Percentiles rank a stretch among this genome's conserved stretches.
phyloP scores from a whole-genome alignment of 2,797 vertebrate species.

The Aratinga solstitialis region DNA sequence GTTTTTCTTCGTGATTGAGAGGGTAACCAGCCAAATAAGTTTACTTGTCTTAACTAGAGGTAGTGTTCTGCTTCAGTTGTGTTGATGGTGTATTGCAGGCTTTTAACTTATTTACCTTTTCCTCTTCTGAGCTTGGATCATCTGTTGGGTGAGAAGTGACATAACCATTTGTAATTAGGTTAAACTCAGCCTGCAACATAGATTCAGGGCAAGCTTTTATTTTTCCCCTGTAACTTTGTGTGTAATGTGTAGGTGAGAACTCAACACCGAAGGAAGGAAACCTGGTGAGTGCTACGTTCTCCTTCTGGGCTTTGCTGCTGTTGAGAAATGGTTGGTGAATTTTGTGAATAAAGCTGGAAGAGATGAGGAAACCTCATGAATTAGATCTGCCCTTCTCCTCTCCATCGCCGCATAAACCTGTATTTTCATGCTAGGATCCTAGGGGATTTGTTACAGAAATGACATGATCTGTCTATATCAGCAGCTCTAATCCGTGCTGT shows the following conservation, averaged over 20 bases:
- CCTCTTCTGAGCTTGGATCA: background rate
- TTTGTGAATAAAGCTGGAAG: background rate
- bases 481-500: background rate
- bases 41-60: background rate
- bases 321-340: background rate
- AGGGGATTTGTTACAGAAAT: background rate
- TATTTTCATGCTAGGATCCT: background rate
- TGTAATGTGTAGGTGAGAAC: background rate
- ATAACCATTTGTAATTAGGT: background rate
- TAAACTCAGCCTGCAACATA: background rate
- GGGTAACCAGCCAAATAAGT: background rate
- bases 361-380: background rate
- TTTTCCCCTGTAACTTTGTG: background rate
- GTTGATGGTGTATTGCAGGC: background rate
- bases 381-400: background rate
- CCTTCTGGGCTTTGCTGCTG: background rate
- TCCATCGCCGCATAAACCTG: background rate
- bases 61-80: background rate
- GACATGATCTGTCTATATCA: background rate
- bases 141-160: background rate
- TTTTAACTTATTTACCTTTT: background rate
- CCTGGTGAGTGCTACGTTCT: background rate
- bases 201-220: background rate
- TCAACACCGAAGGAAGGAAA: background rate
- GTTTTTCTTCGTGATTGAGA: background rate